phyloP scores from a whole-genome alignment of 2,888 invertebrate species.

The Agrochola macilenta region DNA sequence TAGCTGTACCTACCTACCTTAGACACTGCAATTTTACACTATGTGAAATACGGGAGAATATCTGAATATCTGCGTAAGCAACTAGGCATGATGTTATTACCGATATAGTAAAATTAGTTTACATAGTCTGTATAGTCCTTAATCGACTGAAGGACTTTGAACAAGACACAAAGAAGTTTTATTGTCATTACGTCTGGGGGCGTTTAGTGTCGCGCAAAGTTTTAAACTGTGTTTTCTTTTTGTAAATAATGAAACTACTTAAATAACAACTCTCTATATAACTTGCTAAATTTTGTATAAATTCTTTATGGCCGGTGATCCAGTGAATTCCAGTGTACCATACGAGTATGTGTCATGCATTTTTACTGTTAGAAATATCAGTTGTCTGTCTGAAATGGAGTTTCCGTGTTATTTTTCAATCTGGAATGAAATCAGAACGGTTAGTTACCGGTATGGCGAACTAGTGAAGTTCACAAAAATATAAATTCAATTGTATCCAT shows the following conservation, averaged over 20 bases:
- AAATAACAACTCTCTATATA: too few relatives aligned
- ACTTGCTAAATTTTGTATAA: background rate
- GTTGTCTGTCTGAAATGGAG: constrained; percentile 6
- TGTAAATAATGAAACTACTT: too few relatives aligned
- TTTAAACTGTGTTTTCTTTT: too few relatives aligned
- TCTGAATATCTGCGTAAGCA: too few relatives aligned
- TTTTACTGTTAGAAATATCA: background rate
- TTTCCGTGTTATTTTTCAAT: constrained; percentile 25
- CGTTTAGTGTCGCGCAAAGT: too few relatives aligned
- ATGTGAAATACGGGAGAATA: too few relatives aligned
- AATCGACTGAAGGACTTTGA: too few relatives aligned
- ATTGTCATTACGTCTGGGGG: too few relatives aligned
- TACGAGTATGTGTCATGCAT: background rate
- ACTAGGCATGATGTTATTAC: too few relatives aligned
- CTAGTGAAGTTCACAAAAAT: background rate
- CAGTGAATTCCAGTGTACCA: background rate
- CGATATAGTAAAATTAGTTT: too few relatives aligned
- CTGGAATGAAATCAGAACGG: constrained; percentile 10
- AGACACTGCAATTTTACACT: background rate
- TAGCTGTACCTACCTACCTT: background rate
- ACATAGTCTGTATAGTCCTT: background rate
- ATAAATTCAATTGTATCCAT: background rate
- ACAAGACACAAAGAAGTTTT: too few relatives aligned
- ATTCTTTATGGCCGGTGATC: background rate
- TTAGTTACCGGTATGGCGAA: background rate